phyloP scores from a whole-genome alignment of 2,888 invertebrate species.

The Halictus ligatus region DNA sequence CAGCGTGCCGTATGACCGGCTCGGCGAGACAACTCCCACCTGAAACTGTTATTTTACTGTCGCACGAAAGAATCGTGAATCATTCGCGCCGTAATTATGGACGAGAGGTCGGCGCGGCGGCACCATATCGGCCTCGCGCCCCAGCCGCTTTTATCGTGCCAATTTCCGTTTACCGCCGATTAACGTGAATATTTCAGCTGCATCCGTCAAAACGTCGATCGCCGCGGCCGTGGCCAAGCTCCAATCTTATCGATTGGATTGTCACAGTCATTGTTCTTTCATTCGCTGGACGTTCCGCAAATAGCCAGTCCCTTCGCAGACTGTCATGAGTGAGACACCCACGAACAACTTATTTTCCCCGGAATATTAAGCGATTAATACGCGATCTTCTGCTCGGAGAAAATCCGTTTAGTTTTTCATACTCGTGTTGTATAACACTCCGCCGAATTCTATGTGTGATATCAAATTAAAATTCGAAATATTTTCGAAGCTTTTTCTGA shows the following conservation, averaged over 20 bases:
- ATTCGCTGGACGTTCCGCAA: not conserved
- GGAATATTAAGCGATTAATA: not conserved
- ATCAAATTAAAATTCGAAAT: too few species aligned
- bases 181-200: slow-evolving; percentile 54
- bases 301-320: not conserved
- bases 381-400: too few species aligned
- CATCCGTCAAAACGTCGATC: slow-evolving; percentile 35
- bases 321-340: fast-evolving
- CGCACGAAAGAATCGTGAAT: slow-evolving; percentile 46
- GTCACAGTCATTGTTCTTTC: slow-evolving; percentile 12
- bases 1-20: not conserved
- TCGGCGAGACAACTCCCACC: slow-evolving; percentile 24
- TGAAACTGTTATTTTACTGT: slow-evolving; percentile 32
- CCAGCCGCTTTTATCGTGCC: slow-evolving; percentile 42
- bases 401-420: too few species aligned
- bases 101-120: not conserved
- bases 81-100: slow-evolving; percentile 56
- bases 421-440: too few species aligned
- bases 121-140: not conserved
- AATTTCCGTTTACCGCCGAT: slow-evolving; percentile 33
- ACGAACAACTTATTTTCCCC: not conserved
- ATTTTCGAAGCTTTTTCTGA: too few species aligned
- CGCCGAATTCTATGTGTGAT: too few species aligned
- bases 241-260: slow-evolving; percentile 30
- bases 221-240: slow-evolving; percentile 12